Evolutionary conservation across 2,888 invertebrate genomes (phyloP), one percentile per base, ranked within the genome.

Genomic region (Brachylomia viminalis): DNA sequence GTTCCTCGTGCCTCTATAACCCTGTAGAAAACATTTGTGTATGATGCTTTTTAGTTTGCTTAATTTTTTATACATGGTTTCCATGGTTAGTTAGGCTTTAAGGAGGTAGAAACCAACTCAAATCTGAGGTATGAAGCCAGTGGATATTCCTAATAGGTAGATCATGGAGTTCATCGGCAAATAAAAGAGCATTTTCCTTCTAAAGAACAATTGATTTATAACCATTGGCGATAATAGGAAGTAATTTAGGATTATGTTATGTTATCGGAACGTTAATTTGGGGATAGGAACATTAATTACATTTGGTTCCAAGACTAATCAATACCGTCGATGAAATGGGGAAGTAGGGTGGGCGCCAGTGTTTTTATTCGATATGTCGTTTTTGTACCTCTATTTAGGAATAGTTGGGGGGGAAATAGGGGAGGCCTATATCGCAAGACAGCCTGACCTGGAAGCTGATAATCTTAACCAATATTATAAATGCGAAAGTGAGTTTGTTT

Each of bases 151-250:
- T 45, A 45, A 0, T 23, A 20, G n/a, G n/a, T n/a, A n/a, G 30
- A 4, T 70, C 47, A 69, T 20, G 8, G 30, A 30, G 42, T 15
- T 38, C 10, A 58, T 17, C 27, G 56, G 58, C 64, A 38, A 68
- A 78, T 64, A 79, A 64, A 61, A 45, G 15, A 76, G 33, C 42
- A 58, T 69, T 83, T 83, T 83, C 58, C 52, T 79, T 13, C 0
- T 38, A 38, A 27, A 78, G 58, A 68, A 83, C 38, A 52, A 58
- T 58, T 78, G 62, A 79, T 79, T 78, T 83, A 77, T 52, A n/a
- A 38, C 62, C 15, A 30, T 7, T 15, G 20, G 15, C 58, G 42
- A 64, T 82, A 75, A 23, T 77, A 49, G 61, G 56, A 62, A 49
- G 61, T 79, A 49, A 79, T 83, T 79, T 67, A 62, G 77, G 27